Base-by-base conservation (phyloP, 2,888 invertebrate species). In the Hybos culiciformis region DNA sequence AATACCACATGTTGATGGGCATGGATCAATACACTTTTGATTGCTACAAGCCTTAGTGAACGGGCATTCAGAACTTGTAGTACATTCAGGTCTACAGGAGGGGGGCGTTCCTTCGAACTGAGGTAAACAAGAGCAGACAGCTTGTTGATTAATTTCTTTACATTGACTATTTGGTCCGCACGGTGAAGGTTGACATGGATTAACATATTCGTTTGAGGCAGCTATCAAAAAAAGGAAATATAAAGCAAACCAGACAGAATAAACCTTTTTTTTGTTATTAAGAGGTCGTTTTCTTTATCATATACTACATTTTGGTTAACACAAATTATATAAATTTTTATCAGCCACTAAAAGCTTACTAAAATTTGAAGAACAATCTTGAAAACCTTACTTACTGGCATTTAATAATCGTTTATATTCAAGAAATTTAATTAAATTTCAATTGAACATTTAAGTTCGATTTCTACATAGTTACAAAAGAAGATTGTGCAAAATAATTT, bases 101-200 rank as follows among this genome's bases (percentile, higher is more conserved):
- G 79, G 78, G n/a, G 80, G 79, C 45, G 63, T 68, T 26, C 78
- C 78, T 38, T 70, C 62, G 53, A 74, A 80, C 14, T 66, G 66
- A 18, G 74, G 68, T 37, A 74, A 60, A 53, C 79, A 80, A 5
- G 75, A 71, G 52, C 79, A 79, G 37, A 71, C 71, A 3, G 78
- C 74, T 60, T 75, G 72, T 23, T 67, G 69, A 46, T 77, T 75
- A 12, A 70, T 54, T 49, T 72, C 71, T 18, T 70, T 69, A 52
- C 80, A 80, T 55, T 74, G 72, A 37, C 76, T 74, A 54, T 80
- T 77, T 1, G 77, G 70, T 33, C 80, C 80, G 54, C 80, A 80
- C 3, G 78, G 78, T 2, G 75, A 73, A 15, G 77, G 77, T 39
- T 69, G 65, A 50, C 80, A 80, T 9, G 76, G 76, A 52, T 76